Evolutionary conservation across 2,797 vertebrate species (phyloP), one percentile per base, ranked within the genome.

Genomic region (Cossypha dichroa): DNA sequence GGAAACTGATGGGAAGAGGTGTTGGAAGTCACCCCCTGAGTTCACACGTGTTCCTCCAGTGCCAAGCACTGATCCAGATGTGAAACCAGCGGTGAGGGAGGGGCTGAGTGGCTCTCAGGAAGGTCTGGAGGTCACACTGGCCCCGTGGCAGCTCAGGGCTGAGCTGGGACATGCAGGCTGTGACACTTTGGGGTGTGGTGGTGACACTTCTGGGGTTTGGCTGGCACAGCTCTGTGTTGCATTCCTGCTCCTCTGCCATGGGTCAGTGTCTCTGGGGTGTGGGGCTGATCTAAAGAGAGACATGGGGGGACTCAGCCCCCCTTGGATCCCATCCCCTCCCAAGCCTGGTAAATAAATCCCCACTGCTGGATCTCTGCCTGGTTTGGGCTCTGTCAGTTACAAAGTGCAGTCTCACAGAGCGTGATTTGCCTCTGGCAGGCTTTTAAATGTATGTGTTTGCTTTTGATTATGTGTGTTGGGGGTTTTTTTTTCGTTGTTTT

Each of bases 401-500:
- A 88, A 91, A 95, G 76, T 88, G 93, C 95, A 95, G 93, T 60
- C 90, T 94, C 95, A 93, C 88, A 81, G 93, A 96, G 88, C 93
- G 84, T 26, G 87, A 94, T 94, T 93, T 96, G 94, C 95, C 34
- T n/a, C 86, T 96, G 95, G 96, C 96, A 96, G 82, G 51, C 72
- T 90, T 92, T 94, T 78, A 84, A 95, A 94, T 94, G 64, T 85
- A 80, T 70, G 75, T 96, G 95, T 94, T 96, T 97, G 96, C 89
- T 97, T 96, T 96, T 97, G 87, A 95, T 96, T 97, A 94, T 95
- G 14, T 43, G 19, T 29, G 62, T 67, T 67, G 33, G 14, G 14
- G 40, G 16, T 16, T 26, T 55, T 66, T 46, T 55, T 66, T 64
- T 66, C 5, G 15, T 19, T 52, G 28, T 31, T 52, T 29, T 52